Evolutionary conservation across 1,140 invertebrate genomes (phyloP).

Genomic region (Pomphorhynchus laevis): DNA sequence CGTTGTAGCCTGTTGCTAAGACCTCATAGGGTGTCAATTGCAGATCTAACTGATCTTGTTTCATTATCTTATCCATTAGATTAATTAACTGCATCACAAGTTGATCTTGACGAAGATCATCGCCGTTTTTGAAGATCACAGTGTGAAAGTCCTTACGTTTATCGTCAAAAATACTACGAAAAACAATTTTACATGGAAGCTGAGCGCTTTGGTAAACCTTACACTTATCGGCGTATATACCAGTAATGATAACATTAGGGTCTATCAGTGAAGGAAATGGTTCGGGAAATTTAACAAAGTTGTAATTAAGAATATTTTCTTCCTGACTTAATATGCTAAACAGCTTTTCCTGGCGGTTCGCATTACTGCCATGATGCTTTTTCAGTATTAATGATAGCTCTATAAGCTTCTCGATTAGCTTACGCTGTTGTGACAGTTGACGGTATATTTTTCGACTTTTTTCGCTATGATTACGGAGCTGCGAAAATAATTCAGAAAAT

Average conservation of each 20-base stretch:
- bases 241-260: conserved; percentile 49
- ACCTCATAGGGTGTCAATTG: conserved; percentile 71
- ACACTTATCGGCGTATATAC: conserved; percentile 44
- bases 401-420: conserved; percentile 4
- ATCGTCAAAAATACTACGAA: conserved; percentile 28
- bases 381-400: conserved; percentile 2
- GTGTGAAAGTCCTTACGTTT: conserved; percentile 49
- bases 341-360: conserved; percentile 11
- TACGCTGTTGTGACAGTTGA: conserved; percentile 2
- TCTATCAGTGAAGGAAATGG: conserved; percentile 38
- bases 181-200: conserved; percentile 79
- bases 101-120: conserved; percentile 92
- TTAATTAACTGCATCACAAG: conserved; percentile 75
- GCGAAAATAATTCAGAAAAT: not conserved
- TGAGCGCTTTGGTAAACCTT: conserved; percentile 63
- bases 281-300: conserved; percentile 57
- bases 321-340: conserved; percentile 41
- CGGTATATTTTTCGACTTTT: conserved; percentile 1
- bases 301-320: conserved; percentile 37
- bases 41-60: conserved; percentile 56
- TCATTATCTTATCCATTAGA: conserved; percentile 42
- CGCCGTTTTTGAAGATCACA: conserved; percentile 73
- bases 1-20: conserved; percentile 53
- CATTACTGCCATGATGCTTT: conserved; percentile 2
- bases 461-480: not conserved